Evolutionary conservation across 2,888 invertebrate genomes (phyloP).

Genomic region (Nephrotoma flavescens): DNA sequence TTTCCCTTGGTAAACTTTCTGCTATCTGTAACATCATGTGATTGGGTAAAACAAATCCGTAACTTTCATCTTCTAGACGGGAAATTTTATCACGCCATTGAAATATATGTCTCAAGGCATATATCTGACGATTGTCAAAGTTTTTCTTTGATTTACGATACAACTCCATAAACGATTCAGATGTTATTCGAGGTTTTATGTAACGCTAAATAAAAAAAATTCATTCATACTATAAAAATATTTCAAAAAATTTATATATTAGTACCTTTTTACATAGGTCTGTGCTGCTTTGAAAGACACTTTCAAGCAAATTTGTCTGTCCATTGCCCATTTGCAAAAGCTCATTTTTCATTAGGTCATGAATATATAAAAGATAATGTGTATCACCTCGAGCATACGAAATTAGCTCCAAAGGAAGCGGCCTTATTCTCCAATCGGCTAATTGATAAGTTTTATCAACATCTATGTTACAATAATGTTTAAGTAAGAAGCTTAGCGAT

Average conservation of each 20-base stretch:
- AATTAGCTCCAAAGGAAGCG: constrained; percentile 65
- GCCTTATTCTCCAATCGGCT: constrained; percentile 90
- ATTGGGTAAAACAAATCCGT: constrained; percentile 83
- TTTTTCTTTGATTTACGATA: constrained; percentile 61
- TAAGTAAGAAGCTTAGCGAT: constrained; percentile 65
- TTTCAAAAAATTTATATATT: constrained; percentile 1
- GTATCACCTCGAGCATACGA: constrained; percentile 88
- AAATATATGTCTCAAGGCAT: constrained; percentile 66
- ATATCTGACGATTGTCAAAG: constrained; percentile 74
- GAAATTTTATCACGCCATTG: constrained; percentile 80
- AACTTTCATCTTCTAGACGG: constrained; percentile 80
- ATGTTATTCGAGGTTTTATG: constrained; percentile 54
- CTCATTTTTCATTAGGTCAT: constrained; percentile 61
- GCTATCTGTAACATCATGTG: constrained; percentile 89
- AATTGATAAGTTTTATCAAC: constrained; percentile 85
- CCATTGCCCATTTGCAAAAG: constrained; percentile 51
- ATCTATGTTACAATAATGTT: constrained; percentile 59
- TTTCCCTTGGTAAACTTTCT: constrained; percentile 74
- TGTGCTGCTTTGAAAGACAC: constrained; percentile 59
- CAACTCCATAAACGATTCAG: constrained; percentile 58
- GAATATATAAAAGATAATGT: constrained; percentile 84
- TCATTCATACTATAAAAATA: constrained; percentile 5
- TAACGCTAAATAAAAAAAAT: constrained; percentile 46
- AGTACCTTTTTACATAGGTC: constrained; percentile 53
- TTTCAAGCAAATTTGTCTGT: constrained; percentile 44